These are phyloP conservation scores for Folsomia candida DNA, from an alignment of 2,888 invertebrate genomes.

Conservation along the genomic window DNA sequence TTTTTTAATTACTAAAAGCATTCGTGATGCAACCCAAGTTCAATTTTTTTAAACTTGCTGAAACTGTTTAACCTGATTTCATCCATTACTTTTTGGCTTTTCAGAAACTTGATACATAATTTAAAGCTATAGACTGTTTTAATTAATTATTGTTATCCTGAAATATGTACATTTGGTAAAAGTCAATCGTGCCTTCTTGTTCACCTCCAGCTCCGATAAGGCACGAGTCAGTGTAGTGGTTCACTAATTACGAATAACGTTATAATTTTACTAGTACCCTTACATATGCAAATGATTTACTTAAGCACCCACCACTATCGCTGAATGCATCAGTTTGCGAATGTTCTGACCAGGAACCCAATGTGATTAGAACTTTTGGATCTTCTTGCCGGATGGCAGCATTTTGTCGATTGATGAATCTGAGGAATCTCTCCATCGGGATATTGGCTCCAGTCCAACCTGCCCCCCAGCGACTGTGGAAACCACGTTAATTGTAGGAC, in stretches of 20 bases:
- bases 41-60: no score
- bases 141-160: no score
- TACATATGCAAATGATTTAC: neutral
- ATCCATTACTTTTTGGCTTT: no score
- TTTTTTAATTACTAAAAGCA: neutral
- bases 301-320: slow-evolving; percentile 37
- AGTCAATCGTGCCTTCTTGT: slow-evolving; percentile 47
- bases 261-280: no score
- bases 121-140: no score
- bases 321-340: slow-evolving; percentile 50
- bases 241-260: slow-evolving; percentile 27
- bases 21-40: no score
- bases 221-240: slow-evolving; percentile 48
- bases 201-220: slow-evolving; percentile 42
- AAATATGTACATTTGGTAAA: slow-evolving; percentile 48
- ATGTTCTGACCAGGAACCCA: slow-evolving; percentile 51
- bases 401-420: slow-evolving; percentile 50
- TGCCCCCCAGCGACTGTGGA: slow-evolving; percentile 45
- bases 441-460: slow-evolving; percentile 48
- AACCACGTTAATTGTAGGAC: no score
- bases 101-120: no score
- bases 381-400: slow-evolving; percentile 48
- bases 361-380: slow-evolving; percentile 48
- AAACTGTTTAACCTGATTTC: no score
- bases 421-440: slow-evolving; percentile 46